A percentile compares a stretch with the other conserved stretches of the same genome.
Evolutionary conservation across 2,888 invertebrate species (phyloP).

Genomic region (Drosophila dives): DNA sequence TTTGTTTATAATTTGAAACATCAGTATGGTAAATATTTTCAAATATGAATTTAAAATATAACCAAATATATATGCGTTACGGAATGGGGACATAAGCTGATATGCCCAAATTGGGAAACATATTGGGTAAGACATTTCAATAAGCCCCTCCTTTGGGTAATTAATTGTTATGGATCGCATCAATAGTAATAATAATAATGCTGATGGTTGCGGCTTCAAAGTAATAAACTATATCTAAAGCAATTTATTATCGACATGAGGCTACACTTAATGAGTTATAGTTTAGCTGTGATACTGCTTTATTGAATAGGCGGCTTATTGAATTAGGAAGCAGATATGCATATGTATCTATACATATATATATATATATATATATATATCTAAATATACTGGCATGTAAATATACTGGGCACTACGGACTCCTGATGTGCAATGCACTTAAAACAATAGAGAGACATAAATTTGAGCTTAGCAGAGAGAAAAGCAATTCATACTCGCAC

Average conservation of each 20-base stretch:
- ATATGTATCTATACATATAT: slow-evolving; percentile 4
- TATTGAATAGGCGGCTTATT: slow-evolving; percentile 44
- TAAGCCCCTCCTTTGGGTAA: slow-evolving; percentile 35
- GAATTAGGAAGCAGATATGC: slow-evolving; percentile 58
- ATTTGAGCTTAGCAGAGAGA: slow-evolving; percentile 16
- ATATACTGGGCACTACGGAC: slow-evolving; percentile 1
- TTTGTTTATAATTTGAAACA: not conserved
- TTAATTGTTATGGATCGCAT: slow-evolving; percentile 39
- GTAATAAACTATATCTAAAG: slow-evolving; percentile 29
- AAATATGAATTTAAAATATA: not conserved
- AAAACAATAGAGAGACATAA: slow-evolving; percentile 46
- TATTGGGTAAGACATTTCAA: slow-evolving; percentile 21
- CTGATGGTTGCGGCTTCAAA: slow-evolving; percentile 24
- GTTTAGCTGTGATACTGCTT: slow-evolving; percentile 17
- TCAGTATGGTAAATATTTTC: not conserved
- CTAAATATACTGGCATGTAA: not conserved
- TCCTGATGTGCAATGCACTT: slow-evolving; percentile 27
- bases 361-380: not conserved
- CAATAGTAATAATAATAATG: slow-evolving; percentile 3
- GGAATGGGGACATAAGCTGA: not conserved
- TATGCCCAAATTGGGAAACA: not conserved
- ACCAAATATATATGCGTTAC: not conserved
- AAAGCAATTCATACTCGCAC: slow-evolving; percentile 22
- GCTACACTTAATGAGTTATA: slow-evolving; percentile 42
- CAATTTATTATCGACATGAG: slow-evolving; percentile 41